Evolutionary conservation across 53 echinoderm and acorn worm genomes (phyloP), one percentile per base, ranked within the genome.

Genomic region (Holothuria scabra): DNA sequence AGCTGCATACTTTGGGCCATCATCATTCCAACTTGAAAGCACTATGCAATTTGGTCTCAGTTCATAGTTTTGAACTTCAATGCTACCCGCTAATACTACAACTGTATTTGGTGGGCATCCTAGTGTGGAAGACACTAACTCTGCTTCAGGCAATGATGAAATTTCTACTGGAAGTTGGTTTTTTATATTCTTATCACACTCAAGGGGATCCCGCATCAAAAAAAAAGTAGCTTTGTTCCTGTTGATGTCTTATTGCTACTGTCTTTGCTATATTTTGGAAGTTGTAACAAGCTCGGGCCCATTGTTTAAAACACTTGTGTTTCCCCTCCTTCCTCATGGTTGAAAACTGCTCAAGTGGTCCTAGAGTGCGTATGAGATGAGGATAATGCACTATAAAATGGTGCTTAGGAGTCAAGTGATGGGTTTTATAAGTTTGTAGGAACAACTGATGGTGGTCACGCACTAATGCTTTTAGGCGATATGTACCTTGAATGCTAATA

Each of bases 321-420:
- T 87, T 87, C 11, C 87, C 68, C 38, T 87, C 87, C 55, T 79
- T 79, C 25, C 66, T 55, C 33, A 87, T 80, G n/a, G 32, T 63
- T 28, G 66, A 80, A 46, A 57, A 87, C 37, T 87, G 80, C 9
- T 44, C 31, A 24, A 80, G 58, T 11, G 87, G 81, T 28, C 87
- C 87, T 48, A 87, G 59, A 11, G 23, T 29, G 48, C 59, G 65
- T 1, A 87, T 61, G 23, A 38, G 63, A 10, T 31, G 5, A 19
- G 52, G 87, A 46, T 87, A 87, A 46, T 87, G 81, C 5, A 57
- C 56, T 12, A 87, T 8, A 56, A 87, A 87, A 19, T n/a, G n/a
- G n/a, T 87, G 87, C 24, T 87, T 87, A 31, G 87, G 87, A n/a
- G 80, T 87, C 19, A 87, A 52, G 25, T 79, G 41, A 37, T 49